Percentiles rank a stretch among this genome's conserved stretches.
Evolutionary conservation across 2,113 vertebrate genomes (phyloP).

Genomic region (Bujurquina vittata): DNA sequence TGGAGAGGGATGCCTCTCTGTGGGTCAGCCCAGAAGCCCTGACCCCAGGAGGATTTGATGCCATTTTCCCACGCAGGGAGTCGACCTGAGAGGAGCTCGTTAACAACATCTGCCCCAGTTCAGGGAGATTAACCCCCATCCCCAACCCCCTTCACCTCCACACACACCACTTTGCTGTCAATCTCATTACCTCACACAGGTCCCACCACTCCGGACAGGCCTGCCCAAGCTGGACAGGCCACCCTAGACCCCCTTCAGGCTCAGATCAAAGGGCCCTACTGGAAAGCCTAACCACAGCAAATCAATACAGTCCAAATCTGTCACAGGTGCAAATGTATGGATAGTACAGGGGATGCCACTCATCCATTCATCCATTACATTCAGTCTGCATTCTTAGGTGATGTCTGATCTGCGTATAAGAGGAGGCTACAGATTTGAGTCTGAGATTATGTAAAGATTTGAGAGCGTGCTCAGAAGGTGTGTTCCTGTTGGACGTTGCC

Average conservation of each 20-base stretch:
- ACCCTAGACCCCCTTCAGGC: conserved; percentile 30
- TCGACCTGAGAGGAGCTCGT: conserved; percentile 83
- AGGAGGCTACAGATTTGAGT: conserved; percentile 56
- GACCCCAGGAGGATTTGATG: conserved; percentile 84
- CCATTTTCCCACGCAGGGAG: conserved; percentile 85
- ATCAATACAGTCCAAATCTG: conserved; percentile 47
- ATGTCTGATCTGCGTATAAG: conserved; percentile 19
- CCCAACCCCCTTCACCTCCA: conserved; percentile 68
- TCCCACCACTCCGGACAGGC: conserved; percentile 64
- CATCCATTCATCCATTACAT: conserved; percentile 27
- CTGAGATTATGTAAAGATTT: conserved; percentile 24
- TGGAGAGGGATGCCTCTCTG: conserved; percentile 77
- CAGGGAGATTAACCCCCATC: conserved; percentile 81
- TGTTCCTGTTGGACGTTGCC: conserved; percentile 58
- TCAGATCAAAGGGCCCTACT: conserved; percentile 31
- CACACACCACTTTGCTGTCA: conserved; percentile 69
- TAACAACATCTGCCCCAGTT: conserved; percentile 86
- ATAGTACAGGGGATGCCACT: not conserved
- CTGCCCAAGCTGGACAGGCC: conserved; percentile 48
- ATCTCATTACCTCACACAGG: conserved; percentile 68
- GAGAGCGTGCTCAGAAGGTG: conserved; percentile 54
- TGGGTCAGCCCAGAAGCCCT: conserved; percentile 81
- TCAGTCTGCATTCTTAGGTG: conserved; percentile 25
- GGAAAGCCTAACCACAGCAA: conserved; percentile 54
- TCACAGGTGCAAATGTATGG: conserved; percentile 24